phyloP scores from a whole-genome alignment of 2,888 invertebrate species.

The Scaeva pyrastri region DNA sequence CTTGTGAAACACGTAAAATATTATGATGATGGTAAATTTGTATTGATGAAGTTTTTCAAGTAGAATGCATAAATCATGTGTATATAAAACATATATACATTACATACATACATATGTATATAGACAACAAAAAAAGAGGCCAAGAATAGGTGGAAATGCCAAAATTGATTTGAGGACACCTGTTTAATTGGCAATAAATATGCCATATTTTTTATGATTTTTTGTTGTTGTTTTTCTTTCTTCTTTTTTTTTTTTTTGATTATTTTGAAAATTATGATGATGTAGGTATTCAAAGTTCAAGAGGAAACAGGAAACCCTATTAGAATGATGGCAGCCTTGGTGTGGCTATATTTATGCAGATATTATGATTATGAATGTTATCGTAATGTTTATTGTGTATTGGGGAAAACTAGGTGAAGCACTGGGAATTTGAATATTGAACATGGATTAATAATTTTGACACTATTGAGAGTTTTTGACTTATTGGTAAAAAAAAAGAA shows the following conservation, averaged over 20 bases:
- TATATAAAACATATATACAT: conserved; percentile 17
- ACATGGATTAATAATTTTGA: neutral
- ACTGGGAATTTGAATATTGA: conserved; percentile 2
- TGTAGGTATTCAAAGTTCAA: conserved; percentile 11
- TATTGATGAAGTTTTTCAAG: conserved; percentile 55
- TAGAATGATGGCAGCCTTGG: conserved; percentile 21
- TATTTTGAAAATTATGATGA: neutral
- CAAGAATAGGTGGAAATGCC: conserved; percentile 29
- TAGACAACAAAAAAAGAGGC: conserved; percentile 21
- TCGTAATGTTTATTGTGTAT: neutral
- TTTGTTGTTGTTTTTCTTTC: too few relatives aligned
- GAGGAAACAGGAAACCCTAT: conserved; percentile 47
- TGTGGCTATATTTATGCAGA: neutral
- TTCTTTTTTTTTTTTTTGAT: neutral
- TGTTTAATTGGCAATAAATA: conserved; percentile 71
- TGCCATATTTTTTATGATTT: conserved; percentile 27
- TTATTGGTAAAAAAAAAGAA: neutral
- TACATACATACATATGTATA: too few relatives aligned
- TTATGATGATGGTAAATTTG: conserved; percentile 39
- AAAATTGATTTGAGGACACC: conserved; percentile 58
- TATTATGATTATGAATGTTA: neutral
- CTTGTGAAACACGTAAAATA: conserved; percentile 43
- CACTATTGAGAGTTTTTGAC: neutral
- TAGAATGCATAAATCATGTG: conserved; percentile 52
- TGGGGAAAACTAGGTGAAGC: conserved; percentile 31